Evolutionary conservation across 2,113 vertebrate genomes (phyloP), one percentile per base, ranked within the genome.

Genomic region (Phaethon lepturus): DNA sequence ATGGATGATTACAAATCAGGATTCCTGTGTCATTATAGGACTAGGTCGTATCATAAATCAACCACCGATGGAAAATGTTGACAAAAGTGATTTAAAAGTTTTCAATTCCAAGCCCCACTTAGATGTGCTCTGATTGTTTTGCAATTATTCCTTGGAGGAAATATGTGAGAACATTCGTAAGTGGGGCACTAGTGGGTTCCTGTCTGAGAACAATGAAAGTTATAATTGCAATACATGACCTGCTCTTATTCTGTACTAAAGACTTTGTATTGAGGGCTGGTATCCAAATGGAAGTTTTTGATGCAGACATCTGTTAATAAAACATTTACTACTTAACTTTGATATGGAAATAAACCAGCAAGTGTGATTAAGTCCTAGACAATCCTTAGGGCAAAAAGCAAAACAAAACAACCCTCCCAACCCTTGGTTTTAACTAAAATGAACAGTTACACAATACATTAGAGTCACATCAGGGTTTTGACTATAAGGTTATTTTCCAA

Each of bases 231-330:
- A 86, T 86, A 86, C 67, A 97, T 90, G 78, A 95, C 58, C 67
- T 94, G 33, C 67, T 94, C 80, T 84, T 89, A 91, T 58, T 84
- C 62, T 72, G 52, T 35, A 85, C 11, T 17, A 68, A 38, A 78
- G 52, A 64, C n/a, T 90, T 82, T 42, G 49, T 66, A 72, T 71
- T 82, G 76, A 88, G 63, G 44, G 49, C 77, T 94, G n/a, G 10
- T 67, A 73, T 94, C 86, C 97, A 93, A 98, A 95, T 52, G 74
- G 88, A 93, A 95, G 86, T 20, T 90, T 86, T 95, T 86, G 40
- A 89, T 73, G 73, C 49, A 91, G 35, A 80, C 86, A 93, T 93
- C 93, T 95, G 80, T 92, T 97, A 98, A 96, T 97, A 97, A 97
- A 97, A 83, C 76, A 93, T 93, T 92, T 90, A 83, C 78, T 63